Evolutionary conservation across 2,888 invertebrate species (phyloP).

Genomic region (Tridacna gigas): DNA sequence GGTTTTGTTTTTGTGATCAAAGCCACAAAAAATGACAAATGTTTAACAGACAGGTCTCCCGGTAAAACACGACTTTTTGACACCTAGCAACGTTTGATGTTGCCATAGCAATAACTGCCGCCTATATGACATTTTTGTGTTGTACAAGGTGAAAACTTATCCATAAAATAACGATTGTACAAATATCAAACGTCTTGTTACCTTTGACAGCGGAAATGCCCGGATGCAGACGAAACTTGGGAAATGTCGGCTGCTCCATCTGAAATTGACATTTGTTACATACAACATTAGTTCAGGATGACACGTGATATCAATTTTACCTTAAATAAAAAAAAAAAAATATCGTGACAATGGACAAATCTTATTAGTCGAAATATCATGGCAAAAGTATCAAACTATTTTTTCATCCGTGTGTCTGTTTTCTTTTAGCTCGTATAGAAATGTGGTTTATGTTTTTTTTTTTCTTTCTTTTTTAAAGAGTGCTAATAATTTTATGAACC

Average conservation of each 20-base stretch:
- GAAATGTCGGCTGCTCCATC: constrained; percentile 6
- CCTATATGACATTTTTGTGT: constrained; percentile 58
- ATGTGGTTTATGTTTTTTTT: too few relatives aligned
- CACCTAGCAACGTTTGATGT: constrained; percentile 51
- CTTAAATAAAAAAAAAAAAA: too few relatives aligned
- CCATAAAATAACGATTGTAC: constrained; percentile 44
- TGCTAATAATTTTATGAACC: too few relatives aligned
- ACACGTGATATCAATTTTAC: not conserved
- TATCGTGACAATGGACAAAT: too few relatives aligned
- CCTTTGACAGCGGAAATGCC: constrained; percentile 9
- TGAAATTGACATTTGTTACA: not conserved
- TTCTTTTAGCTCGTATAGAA: too few relatives aligned
- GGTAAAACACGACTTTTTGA: constrained; percentile 55
- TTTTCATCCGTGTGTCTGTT: too few relatives aligned
- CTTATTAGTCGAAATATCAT: too few relatives aligned
- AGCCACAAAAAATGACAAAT: constrained; percentile 16
- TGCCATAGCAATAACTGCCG: constrained; percentile 1
- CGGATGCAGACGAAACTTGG: constrained; percentile 18
- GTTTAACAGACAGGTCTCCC: constrained; percentile 9
- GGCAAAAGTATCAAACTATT: too few relatives aligned
- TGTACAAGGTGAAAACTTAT: constrained; percentile 3
- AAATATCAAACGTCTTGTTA: constrained; percentile 24
- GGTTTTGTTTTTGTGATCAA: constrained; percentile 9
- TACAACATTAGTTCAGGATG: not conserved
- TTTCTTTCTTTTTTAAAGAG: too few relatives aligned